A percentile compares a stretch with the other conserved stretches of the same genome.
Conservation (phyloP, 30 jellyfish, hydroid and myxozoan species). For the Nemopilema nomurai region DNA sequence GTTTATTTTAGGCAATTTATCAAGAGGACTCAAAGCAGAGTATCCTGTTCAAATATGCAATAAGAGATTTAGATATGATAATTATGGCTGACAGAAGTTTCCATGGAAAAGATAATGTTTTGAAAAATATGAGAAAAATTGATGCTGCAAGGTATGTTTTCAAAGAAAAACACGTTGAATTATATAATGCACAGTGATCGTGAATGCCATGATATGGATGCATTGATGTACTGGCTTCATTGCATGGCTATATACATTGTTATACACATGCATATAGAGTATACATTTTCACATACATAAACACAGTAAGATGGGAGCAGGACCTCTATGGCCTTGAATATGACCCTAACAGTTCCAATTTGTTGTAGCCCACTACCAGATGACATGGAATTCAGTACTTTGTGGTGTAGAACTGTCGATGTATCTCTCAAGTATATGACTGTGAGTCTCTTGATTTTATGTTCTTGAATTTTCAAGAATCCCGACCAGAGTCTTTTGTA, state of each 20-base stretch:
- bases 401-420: conserved; percentile 78
- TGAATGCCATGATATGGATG: too few relatives aligned
- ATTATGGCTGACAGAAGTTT: conserved; percentile 68
- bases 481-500: too few relatives aligned
- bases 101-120: conserved; percentile 67
- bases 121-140: conserved; percentile 45
- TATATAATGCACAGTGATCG: too few relatives aligned
- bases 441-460: conserved; percentile 57
- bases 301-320: too few relatives aligned
- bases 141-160: conserved; percentile 56
- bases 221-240: too few relatives aligned
- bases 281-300: too few relatives aligned
- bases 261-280: too few relatives aligned
- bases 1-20: conserved; percentile 62
- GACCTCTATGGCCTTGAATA: neutral
- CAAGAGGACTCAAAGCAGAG: conserved; percentile 67
- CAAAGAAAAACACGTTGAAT: neutral
- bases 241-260: too few relatives aligned
- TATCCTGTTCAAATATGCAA: conserved; percentile 43
- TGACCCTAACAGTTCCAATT: neutral
- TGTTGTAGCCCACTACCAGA: conserved; percentile 78
- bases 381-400: conserved; percentile 77
- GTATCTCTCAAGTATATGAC: conserved; percentile 57
- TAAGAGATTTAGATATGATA: conserved; percentile 59
- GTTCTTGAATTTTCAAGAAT: too few relatives aligned